Evolutionary conservation across 2,797 vertebrate genomes (phyloP).

Genomic region (Macropus fuliginosus): DNA sequence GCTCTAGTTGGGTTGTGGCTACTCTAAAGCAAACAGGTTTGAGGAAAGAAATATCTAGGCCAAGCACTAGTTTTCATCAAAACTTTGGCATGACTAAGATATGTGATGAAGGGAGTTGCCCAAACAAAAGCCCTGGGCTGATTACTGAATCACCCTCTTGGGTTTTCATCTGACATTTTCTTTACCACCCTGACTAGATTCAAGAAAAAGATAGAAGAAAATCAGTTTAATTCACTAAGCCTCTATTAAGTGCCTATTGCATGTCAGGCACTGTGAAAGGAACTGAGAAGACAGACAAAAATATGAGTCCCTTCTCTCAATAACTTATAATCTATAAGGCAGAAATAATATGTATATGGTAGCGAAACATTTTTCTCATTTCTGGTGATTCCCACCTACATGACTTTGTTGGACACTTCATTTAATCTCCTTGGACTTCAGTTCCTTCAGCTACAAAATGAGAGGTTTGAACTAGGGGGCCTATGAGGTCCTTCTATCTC

Average conservation of each 20-base stretch:
- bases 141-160: conserved; percentile 11
- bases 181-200: conserved; percentile 4
- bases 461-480: neutral
- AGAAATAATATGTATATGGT: neutral
- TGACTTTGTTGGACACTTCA: neutral
- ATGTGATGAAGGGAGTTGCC: neutral
- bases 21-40: conserved; percentile 41
- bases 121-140: conserved; percentile 1
- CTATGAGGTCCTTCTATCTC: neutral
- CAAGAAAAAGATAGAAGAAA: conserved; percentile 20
- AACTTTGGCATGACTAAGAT: conserved; percentile 2
- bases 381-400: neutral
- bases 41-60: conserved; percentile 20
- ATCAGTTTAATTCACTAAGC: neutral
- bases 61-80: conserved; percentile 48
- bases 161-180: conserved; percentile 14
- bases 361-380: neutral
- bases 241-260: neutral
- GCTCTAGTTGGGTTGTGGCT: conserved; percentile 37
- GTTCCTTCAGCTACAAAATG: neutral
- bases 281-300: neutral
- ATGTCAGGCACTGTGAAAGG: neutral
- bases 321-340: neutral
- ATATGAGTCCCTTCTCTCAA: neutral
- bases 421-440: neutral